phyloP scores from a whole-genome alignment of 2,113 vertebrate species.

The Pelvicachromis taeniatus region DNA sequence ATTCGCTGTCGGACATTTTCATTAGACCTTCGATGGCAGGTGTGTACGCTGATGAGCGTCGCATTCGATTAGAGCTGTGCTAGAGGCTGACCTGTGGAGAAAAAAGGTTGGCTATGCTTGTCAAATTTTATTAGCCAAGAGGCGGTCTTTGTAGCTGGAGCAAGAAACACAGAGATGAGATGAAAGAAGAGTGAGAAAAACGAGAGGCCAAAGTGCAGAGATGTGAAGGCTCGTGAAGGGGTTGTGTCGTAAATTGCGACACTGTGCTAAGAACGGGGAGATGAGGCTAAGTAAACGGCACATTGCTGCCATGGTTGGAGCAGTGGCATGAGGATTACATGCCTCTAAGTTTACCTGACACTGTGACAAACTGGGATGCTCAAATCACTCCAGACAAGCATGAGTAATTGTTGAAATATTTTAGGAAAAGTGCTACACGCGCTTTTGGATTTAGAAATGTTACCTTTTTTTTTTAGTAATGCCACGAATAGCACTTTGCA shows the following conservation, averaged over 20 bases:
- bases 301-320: background rate
- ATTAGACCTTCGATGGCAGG: constrained; percentile 66
- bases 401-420: constrained; percentile 15
- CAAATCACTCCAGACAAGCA: background rate
- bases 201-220: constrained; percentile 6
- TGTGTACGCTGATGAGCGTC: constrained; percentile 63
- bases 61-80: constrained; percentile 66
- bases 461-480: background rate
- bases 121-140: constrained; percentile 68
- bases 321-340: background rate
- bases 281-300: constrained; percentile 1
- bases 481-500: background rate
- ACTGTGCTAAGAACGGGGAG: background rate
- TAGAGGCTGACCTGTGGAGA: constrained; percentile 63
- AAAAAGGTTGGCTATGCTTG: constrained; percentile 70
- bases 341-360: constrained; percentile 6
- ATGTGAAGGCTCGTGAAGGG: constrained; percentile 11
- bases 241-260: background rate
- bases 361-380: background rate
- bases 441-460: background rate
- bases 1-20: constrained; percentile 68
- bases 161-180: constrained; percentile 30
- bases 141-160: constrained; percentile 40
- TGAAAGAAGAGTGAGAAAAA: constrained; percentile 33
- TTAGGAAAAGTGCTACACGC: background rate